A percentile compares a stretch with the other conserved stretches of the same genome.
Evolutionary conservation across 2,797 vertebrate species (phyloP).

Genomic region (Gallinago solitaria): DNA sequence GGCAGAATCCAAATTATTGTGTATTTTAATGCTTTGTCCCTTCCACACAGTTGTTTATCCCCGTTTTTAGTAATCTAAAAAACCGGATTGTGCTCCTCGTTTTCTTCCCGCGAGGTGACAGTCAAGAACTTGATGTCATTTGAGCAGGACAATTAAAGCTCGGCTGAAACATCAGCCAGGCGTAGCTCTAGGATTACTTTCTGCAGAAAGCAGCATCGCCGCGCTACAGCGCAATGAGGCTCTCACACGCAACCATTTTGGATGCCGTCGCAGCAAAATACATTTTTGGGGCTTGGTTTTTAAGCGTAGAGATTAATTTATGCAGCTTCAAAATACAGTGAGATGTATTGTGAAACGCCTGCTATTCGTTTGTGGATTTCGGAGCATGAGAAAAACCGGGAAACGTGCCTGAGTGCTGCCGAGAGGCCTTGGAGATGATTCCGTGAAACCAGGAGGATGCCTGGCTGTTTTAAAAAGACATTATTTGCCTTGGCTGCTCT

Average conservation of each 20-base stretch:
- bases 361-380: neutral
- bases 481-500: constrained; percentile 86
- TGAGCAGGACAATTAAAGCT: constrained; percentile 70
- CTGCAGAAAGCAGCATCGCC: constrained; percentile 15
- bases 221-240: neutral
- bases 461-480: constrained; percentile 87
- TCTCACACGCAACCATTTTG: neutral
- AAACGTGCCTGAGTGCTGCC: neutral
- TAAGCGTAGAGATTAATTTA: neutral
- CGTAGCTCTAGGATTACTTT: constrained; percentile 64
- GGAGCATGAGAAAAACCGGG: neutral
- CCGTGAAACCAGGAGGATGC: constrained; percentile 81
- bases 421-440: constrained; percentile 69
- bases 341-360: neutral
- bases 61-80: neutral
- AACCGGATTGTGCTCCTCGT: neutral
- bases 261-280: neutral
- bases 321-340: neutral
- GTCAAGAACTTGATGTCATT: constrained; percentile 2
- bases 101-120: neutral
- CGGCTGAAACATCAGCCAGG: constrained; percentile 73
- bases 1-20: neutral
- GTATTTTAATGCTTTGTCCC: neutral
- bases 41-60: neutral
- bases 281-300: neutral